Conservation (phyloP, 2,797 vertebrate species). For the Pseudochromis fuscus region DNA sequence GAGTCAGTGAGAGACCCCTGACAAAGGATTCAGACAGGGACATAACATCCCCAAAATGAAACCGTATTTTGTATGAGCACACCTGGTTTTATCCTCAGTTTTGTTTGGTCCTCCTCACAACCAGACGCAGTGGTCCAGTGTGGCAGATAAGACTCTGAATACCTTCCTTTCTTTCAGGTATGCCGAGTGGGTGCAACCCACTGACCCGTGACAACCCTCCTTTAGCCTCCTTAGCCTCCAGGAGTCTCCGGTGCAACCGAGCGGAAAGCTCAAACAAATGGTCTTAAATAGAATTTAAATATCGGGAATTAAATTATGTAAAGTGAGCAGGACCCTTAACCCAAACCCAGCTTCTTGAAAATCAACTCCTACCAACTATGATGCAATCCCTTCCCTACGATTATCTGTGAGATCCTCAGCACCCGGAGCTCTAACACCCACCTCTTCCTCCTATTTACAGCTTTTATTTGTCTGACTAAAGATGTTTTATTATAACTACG, state of each 20-base stretch:
- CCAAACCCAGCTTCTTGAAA: constrained; percentile 11
- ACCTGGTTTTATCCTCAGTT: background rate
- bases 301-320: constrained; percentile 64
- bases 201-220: constrained; percentile 64
- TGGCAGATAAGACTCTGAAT: background rate
- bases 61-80: background rate
- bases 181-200: constrained; percentile 20
- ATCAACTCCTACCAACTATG: constrained; percentile 9
- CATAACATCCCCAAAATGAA: background rate
- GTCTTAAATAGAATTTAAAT: constrained; percentile 67
- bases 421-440: background rate
- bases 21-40: background rate
- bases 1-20: background rate
- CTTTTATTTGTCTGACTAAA: constrained; percentile 6
- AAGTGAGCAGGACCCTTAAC: constrained; percentile 41
- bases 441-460: background rate
- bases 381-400: background rate
- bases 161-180: constrained; percentile 44
- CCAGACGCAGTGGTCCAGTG: background rate
- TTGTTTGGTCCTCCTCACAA: no score
- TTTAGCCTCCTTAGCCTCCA: constrained; percentile 58
- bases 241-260: constrained; percentile 60
- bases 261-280: constrained; percentile 70
- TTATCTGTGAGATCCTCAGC: background rate
- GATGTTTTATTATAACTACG: constrained; percentile 1